These are phyloP conservation scores for Plebejus argus DNA, from an alignment of 2,888 invertebrate species.

Conservation along the genomic window DNA sequence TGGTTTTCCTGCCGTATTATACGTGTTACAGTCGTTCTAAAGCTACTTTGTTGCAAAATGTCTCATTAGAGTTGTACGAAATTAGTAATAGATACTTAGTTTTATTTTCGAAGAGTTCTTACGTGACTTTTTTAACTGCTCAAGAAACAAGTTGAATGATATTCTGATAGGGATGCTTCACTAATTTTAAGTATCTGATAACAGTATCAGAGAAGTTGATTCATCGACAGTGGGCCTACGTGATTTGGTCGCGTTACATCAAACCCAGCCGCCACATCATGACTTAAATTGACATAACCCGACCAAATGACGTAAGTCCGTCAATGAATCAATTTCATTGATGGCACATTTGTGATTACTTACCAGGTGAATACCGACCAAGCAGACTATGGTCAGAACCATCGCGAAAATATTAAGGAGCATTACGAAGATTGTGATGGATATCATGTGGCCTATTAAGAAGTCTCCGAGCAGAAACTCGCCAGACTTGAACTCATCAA, in stretches of 20 bases:
- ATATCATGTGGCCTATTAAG: not conserved
- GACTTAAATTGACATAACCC: too few relatives aligned
- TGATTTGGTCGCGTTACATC: too few relatives aligned
- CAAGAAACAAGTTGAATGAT: too few relatives aligned
- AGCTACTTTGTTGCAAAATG: not conserved
- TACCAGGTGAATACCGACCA: conserved; percentile 22
- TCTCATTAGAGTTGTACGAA: not conserved
- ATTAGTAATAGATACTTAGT: not conserved
- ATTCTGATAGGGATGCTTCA: not conserved
- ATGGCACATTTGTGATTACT: not conserved
- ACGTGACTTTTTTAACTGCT: too few relatives aligned
- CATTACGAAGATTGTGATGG: not conserved
- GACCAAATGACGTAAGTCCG: too few relatives aligned
- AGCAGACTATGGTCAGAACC: not conserved
- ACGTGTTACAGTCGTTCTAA: not conserved
- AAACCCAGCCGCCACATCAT: too few relatives aligned
- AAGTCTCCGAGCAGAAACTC: too few relatives aligned
- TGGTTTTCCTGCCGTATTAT: not conserved
- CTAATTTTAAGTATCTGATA: not conserved
- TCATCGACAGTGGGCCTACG: too few relatives aligned
- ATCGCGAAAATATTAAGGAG: not conserved
- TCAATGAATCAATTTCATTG: too few relatives aligned
- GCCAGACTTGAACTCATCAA: not conserved
- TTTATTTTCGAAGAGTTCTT: not conserved
- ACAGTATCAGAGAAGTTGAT: too few relatives aligned